Conservation (phyloP, 2,113 vertebrate genomes). For the Dicrurus megarhynchus region DNA sequence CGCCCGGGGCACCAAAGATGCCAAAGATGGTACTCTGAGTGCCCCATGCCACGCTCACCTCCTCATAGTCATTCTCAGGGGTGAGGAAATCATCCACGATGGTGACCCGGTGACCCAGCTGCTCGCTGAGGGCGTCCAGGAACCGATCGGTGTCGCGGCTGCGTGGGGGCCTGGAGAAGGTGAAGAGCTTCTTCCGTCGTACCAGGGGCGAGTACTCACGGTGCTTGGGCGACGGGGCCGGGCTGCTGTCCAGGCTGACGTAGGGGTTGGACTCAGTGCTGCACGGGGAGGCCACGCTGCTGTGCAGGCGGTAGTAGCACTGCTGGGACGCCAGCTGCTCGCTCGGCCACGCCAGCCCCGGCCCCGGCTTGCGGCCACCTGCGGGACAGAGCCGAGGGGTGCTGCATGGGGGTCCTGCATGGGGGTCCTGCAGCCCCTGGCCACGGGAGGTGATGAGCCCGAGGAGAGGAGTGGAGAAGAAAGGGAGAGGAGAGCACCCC, state of each 20-base stretch:
- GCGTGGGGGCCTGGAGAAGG: constrained; percentile 87
- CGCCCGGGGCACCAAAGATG: rapidly evolving
- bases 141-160: constrained; percentile 94
- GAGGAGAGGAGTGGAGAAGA: too few species aligned
- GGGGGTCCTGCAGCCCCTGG: rapidly evolving
- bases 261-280: constrained; percentile 95
- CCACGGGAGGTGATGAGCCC: rapidly evolving
- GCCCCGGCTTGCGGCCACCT: constrained; percentile 80
- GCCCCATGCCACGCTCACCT: constrained; percentile 68
- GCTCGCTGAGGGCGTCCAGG: constrained; percentile 90
- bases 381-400: neutral
- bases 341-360: constrained; percentile 81
- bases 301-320: constrained; percentile 81
- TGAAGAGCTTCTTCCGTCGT: constrained; percentile 88
- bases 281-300: constrained; percentile 85
- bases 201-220: constrained; percentile 68
- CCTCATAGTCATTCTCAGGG: constrained; percentile 94
- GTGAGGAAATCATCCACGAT: constrained; percentile 88
- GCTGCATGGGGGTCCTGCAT: neutral
- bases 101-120: constrained; percentile 88
- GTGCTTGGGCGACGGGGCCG: constrained; percentile 81
- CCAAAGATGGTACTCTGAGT: rapidly evolving
- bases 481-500: neutral
- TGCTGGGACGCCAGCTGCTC: constrained; percentile 79
- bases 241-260: constrained; percentile 92